Evolutionary conservation across 1,140 invertebrate genomes (phyloP).

Genomic region (Drosophila kepulauana): DNA sequence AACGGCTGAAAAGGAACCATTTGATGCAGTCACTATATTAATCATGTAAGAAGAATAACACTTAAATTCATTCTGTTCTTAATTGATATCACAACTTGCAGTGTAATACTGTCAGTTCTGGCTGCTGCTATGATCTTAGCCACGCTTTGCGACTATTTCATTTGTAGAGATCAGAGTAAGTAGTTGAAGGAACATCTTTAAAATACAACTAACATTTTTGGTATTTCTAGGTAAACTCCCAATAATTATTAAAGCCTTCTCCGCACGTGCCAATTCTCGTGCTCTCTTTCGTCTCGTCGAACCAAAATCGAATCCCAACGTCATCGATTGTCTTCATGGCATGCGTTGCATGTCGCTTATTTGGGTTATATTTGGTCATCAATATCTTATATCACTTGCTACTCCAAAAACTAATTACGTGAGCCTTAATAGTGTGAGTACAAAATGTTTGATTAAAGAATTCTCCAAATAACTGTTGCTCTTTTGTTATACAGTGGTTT

Average conservation of each 20-base stretch:
- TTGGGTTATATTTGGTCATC: conserved; percentile 89
- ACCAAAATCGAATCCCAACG: conserved; percentile 58
- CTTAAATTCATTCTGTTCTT: neutral
- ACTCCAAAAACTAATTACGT: conserved; percentile 56
- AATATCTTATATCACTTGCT: conserved; percentile 66
- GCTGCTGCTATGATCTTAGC: conserved; percentile 17
- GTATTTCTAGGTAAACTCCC: conserved; percentile 44
- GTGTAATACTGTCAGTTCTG: conserved; percentile 48
- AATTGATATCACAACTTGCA: neutral
- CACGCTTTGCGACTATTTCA: conserved; percentile 59
- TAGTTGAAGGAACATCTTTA: neutral
- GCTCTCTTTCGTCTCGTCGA: conserved; percentile 41
- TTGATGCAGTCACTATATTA: conserved; percentile 51
- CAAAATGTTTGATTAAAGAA: neutral
- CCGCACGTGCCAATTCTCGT: conserved; percentile 54
- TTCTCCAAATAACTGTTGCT: neutral
- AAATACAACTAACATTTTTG: neutral
- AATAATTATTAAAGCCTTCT: conserved; percentile 46
- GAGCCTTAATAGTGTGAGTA: conserved; percentile 38
- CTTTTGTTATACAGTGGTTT: conserved; percentile 54
- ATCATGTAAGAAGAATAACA: conserved; percentile 51
- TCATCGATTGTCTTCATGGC: conserved; percentile 86
- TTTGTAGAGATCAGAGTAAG: conserved; percentile 54
- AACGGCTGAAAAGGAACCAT: conserved; percentile 29
- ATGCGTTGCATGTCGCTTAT: conserved; percentile 87